Conservation (phyloP, 2,888 invertebrate species). For the Mechanitis messenoides region DNA sequence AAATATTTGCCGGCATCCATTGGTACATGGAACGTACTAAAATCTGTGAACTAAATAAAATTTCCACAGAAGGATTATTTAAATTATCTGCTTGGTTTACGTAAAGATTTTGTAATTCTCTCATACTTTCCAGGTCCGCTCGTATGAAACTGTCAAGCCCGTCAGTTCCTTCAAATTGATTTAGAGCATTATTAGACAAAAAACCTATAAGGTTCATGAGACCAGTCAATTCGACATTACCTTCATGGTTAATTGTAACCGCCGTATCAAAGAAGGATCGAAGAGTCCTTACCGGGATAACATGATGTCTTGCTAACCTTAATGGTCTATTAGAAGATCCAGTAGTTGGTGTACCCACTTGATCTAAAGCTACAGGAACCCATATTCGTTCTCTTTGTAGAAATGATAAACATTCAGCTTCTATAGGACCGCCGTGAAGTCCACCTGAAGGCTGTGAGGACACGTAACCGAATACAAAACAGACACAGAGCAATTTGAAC, state of each 20-base stretch:
- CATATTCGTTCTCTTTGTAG: neutral
- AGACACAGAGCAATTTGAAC: neutral
- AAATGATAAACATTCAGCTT: slow-evolving; percentile 4
- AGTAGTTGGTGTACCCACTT: neutral
- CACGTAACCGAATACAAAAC: neutral
- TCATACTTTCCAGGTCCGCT: neutral
- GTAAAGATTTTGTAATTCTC: neutral
- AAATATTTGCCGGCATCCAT: slow-evolving; percentile 4
- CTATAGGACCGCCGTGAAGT: slow-evolving; percentile 4
- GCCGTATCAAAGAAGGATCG: neutral
- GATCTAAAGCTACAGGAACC: slow-evolving; percentile 1
- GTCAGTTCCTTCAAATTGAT: neutral
- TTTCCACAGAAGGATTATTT: slow-evolving; percentile 1
- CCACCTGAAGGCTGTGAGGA: slow-evolving; percentile 1
- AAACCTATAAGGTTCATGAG: slow-evolving; percentile 1
- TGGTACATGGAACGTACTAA: slow-evolving; percentile 2
- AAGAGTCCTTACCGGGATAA: slow-evolving; percentile 1
- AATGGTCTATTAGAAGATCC: neutral
- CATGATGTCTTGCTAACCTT: slow-evolving; percentile 2
- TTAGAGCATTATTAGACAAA: neutral
- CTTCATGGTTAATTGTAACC: slow-evolving; percentile 1
- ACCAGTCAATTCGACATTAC: slow-evolving; percentile 2
- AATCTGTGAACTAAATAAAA: neutral
- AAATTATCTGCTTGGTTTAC: neutral
- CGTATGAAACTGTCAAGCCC: neutral